Evolutionary conservation across 2,888 invertebrate genomes (phyloP).

Genomic region (Metellina segmentata): DNA sequence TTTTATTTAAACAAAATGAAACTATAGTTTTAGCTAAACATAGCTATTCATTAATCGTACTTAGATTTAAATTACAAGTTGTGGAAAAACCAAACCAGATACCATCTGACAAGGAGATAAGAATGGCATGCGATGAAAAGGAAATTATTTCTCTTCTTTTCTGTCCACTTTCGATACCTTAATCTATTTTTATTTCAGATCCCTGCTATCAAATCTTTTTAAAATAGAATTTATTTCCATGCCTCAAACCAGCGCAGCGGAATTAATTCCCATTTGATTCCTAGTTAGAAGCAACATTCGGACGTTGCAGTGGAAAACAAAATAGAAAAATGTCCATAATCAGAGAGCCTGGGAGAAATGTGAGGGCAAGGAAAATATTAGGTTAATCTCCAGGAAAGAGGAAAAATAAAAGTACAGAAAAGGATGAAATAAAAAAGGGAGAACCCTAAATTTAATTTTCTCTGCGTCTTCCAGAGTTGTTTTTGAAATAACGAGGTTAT

Average conservation of each 20-base stretch:
- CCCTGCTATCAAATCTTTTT: background rate
- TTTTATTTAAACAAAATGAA: too few species aligned
- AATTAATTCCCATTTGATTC: slow-evolving; percentile 61
- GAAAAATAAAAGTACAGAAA: slow-evolving; percentile 4
- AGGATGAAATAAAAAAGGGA: slow-evolving; percentile 35
- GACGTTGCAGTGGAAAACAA: slow-evolving; percentile 33
- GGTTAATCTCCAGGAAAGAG: slow-evolving; percentile 44
- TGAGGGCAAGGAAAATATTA: slow-evolving; percentile 48
- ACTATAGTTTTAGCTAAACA: background rate
- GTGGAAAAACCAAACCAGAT: background rate
- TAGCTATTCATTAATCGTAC: background rate
- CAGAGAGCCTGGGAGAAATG: background rate
- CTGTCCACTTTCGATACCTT: background rate
- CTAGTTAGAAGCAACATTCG: slow-evolving; percentile 2
- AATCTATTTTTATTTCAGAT: background rate
- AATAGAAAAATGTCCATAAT: slow-evolving; percentile 36
- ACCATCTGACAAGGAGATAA: background rate
- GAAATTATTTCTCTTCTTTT: slow-evolving; percentile 12
- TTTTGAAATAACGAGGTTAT: slow-evolving; percentile 73
- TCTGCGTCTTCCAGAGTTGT: slow-evolving; percentile 59
- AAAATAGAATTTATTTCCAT: slow-evolving; percentile 29
- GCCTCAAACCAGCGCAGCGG: slow-evolving; percentile 31
- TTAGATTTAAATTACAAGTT: background rate
- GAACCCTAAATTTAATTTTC: slow-evolving; percentile 69
- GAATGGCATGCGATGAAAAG: background rate